Conservation (phyloP, 1,140 invertebrate species). For the Eriocheir sinensis region DNA sequence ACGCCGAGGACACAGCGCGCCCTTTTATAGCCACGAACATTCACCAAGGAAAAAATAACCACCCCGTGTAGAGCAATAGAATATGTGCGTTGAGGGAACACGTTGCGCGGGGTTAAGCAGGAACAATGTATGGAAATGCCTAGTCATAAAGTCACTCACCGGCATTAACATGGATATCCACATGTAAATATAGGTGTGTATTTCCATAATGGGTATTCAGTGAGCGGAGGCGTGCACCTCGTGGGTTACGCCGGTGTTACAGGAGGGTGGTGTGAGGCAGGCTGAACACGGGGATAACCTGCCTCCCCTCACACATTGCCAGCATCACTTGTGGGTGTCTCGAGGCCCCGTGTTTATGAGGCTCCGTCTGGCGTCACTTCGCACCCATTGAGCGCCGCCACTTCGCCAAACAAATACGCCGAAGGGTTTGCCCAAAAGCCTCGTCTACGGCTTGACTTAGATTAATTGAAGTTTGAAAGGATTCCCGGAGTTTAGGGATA, state of each 20-base stretch:
- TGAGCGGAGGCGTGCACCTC: neutral
- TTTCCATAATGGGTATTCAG: neutral
- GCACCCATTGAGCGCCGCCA: neutral
- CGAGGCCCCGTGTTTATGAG: neutral
- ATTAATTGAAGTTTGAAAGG: slow-evolving; percentile 26
- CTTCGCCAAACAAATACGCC: neutral
- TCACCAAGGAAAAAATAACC: neutral
- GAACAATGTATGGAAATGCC: neutral
- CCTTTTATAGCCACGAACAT: neutral
- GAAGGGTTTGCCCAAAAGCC: neutral
- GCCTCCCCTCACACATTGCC: neutral
- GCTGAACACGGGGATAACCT: neutral
- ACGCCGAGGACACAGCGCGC: neutral
- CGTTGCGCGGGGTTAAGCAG: neutral
- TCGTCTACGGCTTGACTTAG: neutral
- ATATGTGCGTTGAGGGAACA: neutral
- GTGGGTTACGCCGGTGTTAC: neutral
- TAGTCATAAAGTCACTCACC: neutral
- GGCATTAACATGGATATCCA: slow-evolving; percentile 26
- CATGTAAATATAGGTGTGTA: neutral
- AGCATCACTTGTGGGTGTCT: neutral
- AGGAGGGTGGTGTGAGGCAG: neutral
- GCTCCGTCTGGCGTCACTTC: neutral
- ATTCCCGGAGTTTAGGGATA: neutral
- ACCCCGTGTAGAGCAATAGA: neutral